Percentiles rank a stretch among this genome's conserved stretches.
phyloP scores from a whole-genome alignment of 2,888 invertebrate species.

The Spilosoma lubricipeda region DNA sequence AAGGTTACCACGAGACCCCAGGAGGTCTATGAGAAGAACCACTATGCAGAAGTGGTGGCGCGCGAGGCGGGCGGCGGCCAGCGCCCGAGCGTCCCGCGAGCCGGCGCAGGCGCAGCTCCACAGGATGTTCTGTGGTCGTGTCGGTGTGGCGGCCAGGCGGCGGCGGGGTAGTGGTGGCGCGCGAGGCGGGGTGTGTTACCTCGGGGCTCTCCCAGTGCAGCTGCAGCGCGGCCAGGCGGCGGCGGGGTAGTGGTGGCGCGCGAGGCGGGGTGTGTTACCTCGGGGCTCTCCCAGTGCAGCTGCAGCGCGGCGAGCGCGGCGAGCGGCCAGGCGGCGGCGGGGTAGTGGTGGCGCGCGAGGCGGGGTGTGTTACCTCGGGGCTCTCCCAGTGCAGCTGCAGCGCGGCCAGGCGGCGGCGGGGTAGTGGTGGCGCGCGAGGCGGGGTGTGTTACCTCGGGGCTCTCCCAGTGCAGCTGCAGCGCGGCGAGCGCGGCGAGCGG shows the following conservation, averaged over 20 bases:
- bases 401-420: conserved; percentile 88
- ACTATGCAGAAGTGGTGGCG: no score
- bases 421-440: no score
- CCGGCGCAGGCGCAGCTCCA: conserved; percentile 92
- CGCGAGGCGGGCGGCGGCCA: conserved; percentile 93
- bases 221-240: conserved; percentile 89
- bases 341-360: conserved; percentile 94
- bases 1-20: conserved; percentile 60
- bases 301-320: conserved; percentile 94
- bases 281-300: conserved; percentile 86
- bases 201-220: conserved; percentile 87
- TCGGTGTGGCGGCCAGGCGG: conserved; percentile 95
- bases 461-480: conserved; percentile 91
- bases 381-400: conserved; percentile 91
- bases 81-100: conserved; percentile 89
- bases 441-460: conserved; percentile 28
- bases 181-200: conserved; percentile 87
- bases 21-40: no score
- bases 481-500: conserved; percentile 93
- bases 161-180: conserved; percentile 95
- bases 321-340: conserved; percentile 93
- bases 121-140: no score
- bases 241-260: conserved; percentile 79
- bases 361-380: conserved; percentile 65
- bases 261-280: conserved; percentile 24